These are phyloP conservation scores for Ceryle rudis DNA, from an alignment of 2,797 vertebrate genomes.

Conservation along the genomic window DNA sequence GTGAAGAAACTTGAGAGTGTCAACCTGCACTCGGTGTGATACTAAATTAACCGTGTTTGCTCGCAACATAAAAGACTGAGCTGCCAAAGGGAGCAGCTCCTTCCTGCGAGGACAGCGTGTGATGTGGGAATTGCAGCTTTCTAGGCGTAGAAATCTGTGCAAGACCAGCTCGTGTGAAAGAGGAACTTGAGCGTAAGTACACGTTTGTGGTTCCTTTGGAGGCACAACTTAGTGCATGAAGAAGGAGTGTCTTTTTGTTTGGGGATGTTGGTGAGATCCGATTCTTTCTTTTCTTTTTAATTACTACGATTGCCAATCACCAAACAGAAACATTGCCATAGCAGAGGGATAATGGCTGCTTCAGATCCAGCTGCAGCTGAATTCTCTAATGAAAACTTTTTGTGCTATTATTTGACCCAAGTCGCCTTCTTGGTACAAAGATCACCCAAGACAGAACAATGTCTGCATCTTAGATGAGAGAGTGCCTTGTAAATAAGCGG, in stretches of 20 bases:
- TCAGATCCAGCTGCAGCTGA: not conserved
- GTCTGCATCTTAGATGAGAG: not conserved
- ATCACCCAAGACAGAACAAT: not conserved
- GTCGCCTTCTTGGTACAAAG: not conserved
- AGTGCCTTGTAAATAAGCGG: not conserved
- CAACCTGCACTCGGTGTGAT: not conserved
- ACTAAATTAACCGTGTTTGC: not conserved
- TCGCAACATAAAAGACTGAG: not conserved
- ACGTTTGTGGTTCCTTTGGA: not conserved
- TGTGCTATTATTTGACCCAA: not conserved
- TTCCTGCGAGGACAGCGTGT: not conserved
- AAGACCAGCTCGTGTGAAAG: not conserved
- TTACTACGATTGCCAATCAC: not conserved
- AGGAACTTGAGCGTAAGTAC: not conserved
- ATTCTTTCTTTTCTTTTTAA: not conserved
- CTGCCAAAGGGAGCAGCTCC: not conserved
- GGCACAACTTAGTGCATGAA: not conserved
- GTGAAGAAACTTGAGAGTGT: not conserved
- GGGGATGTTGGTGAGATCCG: not conserved
- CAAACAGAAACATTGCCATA: not conserved
- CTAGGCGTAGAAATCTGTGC: not conserved
- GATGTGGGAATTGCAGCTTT: not conserved
- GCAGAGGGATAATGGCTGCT: not conserved
- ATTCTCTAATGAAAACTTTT: not conserved
- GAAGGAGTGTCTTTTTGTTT: fast-evolving